phyloP scores from a whole-genome alignment of 2,113 vertebrate species.

The Galeopterus variegatus region DNA sequence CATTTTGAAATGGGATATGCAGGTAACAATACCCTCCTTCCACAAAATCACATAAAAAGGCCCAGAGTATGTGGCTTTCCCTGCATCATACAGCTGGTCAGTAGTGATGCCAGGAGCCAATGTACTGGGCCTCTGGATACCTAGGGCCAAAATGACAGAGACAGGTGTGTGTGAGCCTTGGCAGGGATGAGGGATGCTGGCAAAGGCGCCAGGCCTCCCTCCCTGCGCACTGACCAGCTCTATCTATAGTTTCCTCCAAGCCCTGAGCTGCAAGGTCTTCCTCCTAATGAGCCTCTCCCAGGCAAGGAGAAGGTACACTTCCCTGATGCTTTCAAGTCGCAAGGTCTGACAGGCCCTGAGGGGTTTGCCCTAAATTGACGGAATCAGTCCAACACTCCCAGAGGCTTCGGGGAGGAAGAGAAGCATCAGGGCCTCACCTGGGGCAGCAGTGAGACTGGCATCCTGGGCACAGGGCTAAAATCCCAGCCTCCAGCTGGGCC shows the following conservation, averaged over 20 bases:
- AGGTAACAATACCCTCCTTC: not conserved
- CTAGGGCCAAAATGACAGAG: not conserved
- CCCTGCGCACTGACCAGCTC: not conserved
- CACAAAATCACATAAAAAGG: not conserved
- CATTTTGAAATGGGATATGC: not conserved
- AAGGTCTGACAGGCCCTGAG: not conserved
- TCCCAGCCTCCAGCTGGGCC: not conserved
- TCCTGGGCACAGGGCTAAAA: not conserved
- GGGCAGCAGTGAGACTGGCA: not conserved
- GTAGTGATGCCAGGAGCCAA: not conserved
- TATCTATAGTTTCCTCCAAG: fast-evolving
- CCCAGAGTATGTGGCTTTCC: not conserved
- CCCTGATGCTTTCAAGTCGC: not conserved
- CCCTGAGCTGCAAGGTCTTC: not conserved
- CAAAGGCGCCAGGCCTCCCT: fast-evolving
- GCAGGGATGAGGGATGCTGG: not conserved
- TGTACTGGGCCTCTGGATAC: not conserved
- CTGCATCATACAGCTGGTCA: not conserved
- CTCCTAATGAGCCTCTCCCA: not conserved
- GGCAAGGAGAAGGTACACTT: not conserved
- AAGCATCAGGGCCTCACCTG: fast-evolving
- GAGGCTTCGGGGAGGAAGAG: not conserved
- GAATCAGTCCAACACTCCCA: not conserved
- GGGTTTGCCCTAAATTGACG: not conserved
- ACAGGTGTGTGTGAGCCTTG: not conserved